These are phyloP conservation scores for Andrena bucephala DNA, from an alignment of 2,888 invertebrate genomes.

Conservation along the genomic window DNA sequence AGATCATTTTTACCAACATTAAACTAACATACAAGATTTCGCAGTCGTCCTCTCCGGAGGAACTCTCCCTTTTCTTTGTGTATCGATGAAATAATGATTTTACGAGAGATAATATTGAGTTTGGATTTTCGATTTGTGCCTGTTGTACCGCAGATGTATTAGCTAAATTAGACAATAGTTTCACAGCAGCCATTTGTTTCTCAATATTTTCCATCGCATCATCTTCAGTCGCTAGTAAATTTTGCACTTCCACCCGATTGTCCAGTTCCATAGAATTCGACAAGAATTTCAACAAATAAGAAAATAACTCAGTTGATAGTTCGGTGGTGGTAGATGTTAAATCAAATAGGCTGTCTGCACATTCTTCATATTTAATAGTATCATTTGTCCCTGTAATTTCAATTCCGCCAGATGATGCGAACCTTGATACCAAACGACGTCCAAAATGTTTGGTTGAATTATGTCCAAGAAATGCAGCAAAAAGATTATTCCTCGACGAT, in stretches of 20 bases:
- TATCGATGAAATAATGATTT: conserved; percentile 78
- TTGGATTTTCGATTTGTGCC: conserved; percentile 80
- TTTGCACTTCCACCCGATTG: conserved; percentile 20
- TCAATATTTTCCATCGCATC: conserved; percentile 75
- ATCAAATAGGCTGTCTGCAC: conserved; percentile 80
- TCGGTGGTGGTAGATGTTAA: conserved; percentile 77
- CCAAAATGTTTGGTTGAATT: conserved; percentile 73
- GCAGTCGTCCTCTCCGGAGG: conserved; percentile 68
- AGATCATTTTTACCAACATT: conserved; percentile 83
- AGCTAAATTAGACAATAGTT: conserved; percentile 81
- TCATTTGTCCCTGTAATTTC: conserved; percentile 74
- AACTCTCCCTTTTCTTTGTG: conserved; percentile 28
- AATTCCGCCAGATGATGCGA: conserved; percentile 78
- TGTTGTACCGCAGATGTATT: conserved; percentile 80
- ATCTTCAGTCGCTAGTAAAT: conserved; percentile 67
- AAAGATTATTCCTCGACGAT: conserved; percentile 67
- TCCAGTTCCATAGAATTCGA: conserved; percentile 34
- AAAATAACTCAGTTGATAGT: conserved; percentile 82
- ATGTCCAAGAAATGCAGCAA: conserved; percentile 75
- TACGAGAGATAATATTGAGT: conserved; percentile 81
- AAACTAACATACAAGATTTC: conserved; percentile 81
- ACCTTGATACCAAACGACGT: conserved; percentile 71
- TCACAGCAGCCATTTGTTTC: conserved; percentile 78
- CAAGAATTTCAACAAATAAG: conserved; percentile 83
- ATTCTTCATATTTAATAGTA: conserved; percentile 75